Percentiles rank a stretch among this genome's conserved stretches.
Evolutionary conservation across 2,888 invertebrate species (phyloP).

Genomic region (Epsilonema sp.): DNA sequence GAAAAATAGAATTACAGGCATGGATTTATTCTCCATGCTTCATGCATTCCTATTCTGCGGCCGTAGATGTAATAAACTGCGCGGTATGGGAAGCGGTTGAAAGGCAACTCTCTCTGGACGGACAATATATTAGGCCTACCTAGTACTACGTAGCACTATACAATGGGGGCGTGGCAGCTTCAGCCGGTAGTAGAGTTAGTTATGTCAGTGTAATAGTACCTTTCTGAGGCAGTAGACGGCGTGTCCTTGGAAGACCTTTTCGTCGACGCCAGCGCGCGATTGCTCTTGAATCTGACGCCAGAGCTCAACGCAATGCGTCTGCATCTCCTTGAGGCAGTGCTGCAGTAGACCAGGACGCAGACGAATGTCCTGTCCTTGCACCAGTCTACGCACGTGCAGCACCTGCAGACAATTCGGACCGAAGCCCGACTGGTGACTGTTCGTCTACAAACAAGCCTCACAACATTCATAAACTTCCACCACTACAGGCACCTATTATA

Average conservation of each 20-base stretch:
- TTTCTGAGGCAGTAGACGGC: background rate
- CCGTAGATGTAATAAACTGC: no score
- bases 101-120: no score
- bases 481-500: no score
- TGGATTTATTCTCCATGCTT: no score
- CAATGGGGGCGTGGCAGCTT: no score
- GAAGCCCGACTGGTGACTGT: background rate
- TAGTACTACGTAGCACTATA: no score
- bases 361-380: conserved; percentile 46
- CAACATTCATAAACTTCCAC: background rate
- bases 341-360: conserved; percentile 65
- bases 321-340: conserved; percentile 46
- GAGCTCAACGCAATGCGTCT: background rate
- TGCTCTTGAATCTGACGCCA: conserved; percentile 1
- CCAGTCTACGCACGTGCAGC: conserved; percentile 18
- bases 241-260: background rate
- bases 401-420: conserved; percentile 1
- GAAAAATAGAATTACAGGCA: no score
- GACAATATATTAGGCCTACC: no score
- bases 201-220: no score
- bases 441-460: background rate
- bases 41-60: no score
- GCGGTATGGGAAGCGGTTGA: no score
- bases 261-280: background rate
- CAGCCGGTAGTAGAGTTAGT: no score